These are phyloP conservation scores for Koerneria pararmatus DNA, from an alignment of 2,888 invertebrate species.

Conservation along the genomic window DNA sequence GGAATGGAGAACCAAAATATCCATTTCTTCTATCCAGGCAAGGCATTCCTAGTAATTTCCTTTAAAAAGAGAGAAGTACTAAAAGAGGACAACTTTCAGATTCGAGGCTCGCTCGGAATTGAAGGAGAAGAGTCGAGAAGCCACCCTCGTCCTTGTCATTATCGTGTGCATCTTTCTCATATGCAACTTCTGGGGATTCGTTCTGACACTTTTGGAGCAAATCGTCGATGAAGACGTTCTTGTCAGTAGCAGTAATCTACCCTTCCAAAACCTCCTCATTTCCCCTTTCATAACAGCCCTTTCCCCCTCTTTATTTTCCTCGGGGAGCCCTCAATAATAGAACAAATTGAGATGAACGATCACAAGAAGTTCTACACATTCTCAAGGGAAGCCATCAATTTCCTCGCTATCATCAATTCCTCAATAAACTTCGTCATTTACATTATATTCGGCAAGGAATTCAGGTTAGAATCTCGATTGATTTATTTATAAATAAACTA, in stretches of 20 bases:
- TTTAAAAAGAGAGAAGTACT: conserved; percentile 3
- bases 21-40: too few species aligned
- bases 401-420: conserved; percentile 91
- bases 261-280: background rate
- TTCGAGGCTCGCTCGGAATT: conserved; percentile 40
- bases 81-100: conserved; percentile 27
- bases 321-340: background rate
- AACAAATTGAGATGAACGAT: conserved; percentile 29
- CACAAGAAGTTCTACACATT: conserved; percentile 49
- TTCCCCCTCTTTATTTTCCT: too few species aligned
- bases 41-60: too few species aligned
- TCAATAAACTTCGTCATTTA: conserved; percentile 96
- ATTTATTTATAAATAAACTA: background rate
- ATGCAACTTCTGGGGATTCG: conserved; percentile 57
- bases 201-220: conserved; percentile 47
- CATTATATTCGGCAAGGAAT: conserved; percentile 91
- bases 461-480: conserved; percentile 30
- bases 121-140: conserved; percentile 51
- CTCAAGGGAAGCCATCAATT: conserved; percentile 69
- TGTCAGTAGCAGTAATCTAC: background rate
- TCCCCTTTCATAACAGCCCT: too few species aligned
- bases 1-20: too few species aligned
- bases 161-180: conserved; percentile 55
- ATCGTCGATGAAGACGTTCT: conserved; percentile 31
- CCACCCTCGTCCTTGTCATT: conserved; percentile 49